Evolutionary conservation across 1,140 invertebrate genomes (phyloP).

Genomic region (Metopolophium dirhodum): DNA sequence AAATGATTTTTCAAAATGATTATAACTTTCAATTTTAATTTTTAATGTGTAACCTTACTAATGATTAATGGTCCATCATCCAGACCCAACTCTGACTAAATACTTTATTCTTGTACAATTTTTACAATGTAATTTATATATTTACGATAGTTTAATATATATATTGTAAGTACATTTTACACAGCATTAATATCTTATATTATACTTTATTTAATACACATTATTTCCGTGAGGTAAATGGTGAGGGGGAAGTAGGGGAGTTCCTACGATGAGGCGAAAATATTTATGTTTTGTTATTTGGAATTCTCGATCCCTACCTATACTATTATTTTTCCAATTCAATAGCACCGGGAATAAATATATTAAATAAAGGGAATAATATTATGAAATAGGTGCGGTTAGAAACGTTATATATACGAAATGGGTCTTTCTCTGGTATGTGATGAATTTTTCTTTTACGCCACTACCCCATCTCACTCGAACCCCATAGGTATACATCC

Average conservation of each 20-base stretch:
- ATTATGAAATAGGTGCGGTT: background rate
- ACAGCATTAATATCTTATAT: background rate
- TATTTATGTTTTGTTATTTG: conserved; percentile 19
- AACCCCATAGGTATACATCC: background rate
- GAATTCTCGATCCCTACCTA: background rate
- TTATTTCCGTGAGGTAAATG: background rate
- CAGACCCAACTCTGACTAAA: background rate
- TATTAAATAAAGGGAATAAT: conserved; percentile 13
- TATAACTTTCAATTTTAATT: background rate
- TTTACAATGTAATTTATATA: background rate
- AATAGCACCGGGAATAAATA: background rate
- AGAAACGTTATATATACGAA: background rate
- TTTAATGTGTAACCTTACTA: background rate
- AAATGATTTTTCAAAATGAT: background rate
- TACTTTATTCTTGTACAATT: background rate
- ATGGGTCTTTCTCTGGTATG: background rate
- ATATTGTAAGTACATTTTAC: background rate
- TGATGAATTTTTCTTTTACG: background rate
- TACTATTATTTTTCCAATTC: conserved; percentile 14
- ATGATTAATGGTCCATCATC: background rate
- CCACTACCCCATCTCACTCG: background rate
- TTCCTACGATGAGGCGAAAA: background rate
- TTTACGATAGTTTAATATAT: background rate
- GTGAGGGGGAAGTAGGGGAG: background rate
- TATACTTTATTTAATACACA: background rate